Conservation (phyloP, 2,113 vertebrate genomes). For the Pygoscelis adeliae region DNA sequence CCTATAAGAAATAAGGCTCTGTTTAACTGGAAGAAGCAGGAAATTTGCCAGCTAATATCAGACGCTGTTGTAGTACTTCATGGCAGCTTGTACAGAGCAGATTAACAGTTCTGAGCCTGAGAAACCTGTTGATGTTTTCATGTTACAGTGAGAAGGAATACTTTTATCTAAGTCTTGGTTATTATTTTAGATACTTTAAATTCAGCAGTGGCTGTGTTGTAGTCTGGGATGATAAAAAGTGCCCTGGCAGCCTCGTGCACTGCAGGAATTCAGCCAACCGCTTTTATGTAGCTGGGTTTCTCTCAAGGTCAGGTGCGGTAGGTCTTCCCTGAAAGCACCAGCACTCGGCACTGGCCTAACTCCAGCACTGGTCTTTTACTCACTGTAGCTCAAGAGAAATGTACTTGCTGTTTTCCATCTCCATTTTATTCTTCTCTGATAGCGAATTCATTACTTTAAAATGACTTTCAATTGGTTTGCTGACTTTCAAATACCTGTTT, state of each 20-base stretch:
- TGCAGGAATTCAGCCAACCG: not conserved
- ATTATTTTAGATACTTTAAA: not conserved
- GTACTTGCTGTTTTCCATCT: not conserved
- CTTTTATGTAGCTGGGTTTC: not conserved
- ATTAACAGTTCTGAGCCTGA: not conserved
- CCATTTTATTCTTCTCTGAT: not conserved
- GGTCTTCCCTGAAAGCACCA: not conserved
- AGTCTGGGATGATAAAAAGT: not conserved
- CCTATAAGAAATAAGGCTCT: not conserved
- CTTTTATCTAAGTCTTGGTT: not conserved
- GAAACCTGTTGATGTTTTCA: conserved; percentile 18
- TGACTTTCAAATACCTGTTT: not conserved
- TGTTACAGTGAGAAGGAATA: conserved; percentile 9
- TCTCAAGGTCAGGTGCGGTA: not conserved
- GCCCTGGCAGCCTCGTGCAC: not conserved
- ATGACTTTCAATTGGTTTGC: not conserved
- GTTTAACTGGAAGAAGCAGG: conserved; percentile 15
- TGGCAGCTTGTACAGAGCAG: not conserved
- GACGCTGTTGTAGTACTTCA: not conserved
- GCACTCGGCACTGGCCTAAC: not conserved
- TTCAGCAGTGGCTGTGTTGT: not conserved
- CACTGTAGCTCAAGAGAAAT: not conserved
- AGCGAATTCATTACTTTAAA: not conserved
- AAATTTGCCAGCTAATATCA: not conserved
- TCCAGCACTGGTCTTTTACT: not conserved